Evolutionary conservation across 2,113 vertebrate genomes (phyloP).

Genomic region (Onychostoma macrolepis): DNA sequence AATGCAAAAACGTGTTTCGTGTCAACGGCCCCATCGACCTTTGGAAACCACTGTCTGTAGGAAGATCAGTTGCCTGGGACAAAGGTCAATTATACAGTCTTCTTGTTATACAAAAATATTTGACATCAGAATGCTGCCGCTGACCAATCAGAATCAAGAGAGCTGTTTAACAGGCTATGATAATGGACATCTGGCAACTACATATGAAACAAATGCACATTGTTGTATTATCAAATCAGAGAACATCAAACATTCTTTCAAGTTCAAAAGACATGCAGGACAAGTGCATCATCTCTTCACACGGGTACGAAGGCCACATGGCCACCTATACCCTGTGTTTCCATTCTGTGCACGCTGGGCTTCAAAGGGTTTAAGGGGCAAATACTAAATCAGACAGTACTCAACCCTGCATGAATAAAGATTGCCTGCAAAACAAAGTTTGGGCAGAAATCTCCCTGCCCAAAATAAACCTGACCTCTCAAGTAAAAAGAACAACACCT

Average conservation of each 20-base stretch:
- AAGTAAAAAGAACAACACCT: conserved; percentile 1
- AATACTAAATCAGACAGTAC: conserved; percentile 15
- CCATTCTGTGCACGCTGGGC: not conserved
- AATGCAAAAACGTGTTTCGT: not conserved
- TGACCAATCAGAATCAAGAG: conserved; percentile 4
- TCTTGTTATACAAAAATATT: not conserved
- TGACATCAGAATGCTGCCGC: not conserved
- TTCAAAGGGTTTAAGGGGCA: not conserved
- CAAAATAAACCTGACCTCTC: not conserved
- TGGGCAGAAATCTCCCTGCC: not conserved
- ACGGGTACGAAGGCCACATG: not conserved
- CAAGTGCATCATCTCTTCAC: not conserved
- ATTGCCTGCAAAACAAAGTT: not conserved
- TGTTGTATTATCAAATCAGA: conserved; percentile 39
- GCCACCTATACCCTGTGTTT: not conserved
- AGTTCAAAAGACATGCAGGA: conserved; percentile 32
- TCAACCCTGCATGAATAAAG: not conserved
- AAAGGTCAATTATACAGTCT: conserved; percentile 15
- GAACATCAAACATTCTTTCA: conserved; percentile 39
- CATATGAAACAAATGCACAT: conserved; percentile 34
- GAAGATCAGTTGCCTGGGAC: not conserved
- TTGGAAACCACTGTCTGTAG: not conserved
- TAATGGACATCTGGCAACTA: conserved; percentile 19
- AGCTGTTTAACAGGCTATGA: not conserved
- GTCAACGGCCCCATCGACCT: not conserved